Evolutionary conservation across 2,797 vertebrate genomes (phyloP).

Genomic region (Chiloscyllium punctatum): DNA sequence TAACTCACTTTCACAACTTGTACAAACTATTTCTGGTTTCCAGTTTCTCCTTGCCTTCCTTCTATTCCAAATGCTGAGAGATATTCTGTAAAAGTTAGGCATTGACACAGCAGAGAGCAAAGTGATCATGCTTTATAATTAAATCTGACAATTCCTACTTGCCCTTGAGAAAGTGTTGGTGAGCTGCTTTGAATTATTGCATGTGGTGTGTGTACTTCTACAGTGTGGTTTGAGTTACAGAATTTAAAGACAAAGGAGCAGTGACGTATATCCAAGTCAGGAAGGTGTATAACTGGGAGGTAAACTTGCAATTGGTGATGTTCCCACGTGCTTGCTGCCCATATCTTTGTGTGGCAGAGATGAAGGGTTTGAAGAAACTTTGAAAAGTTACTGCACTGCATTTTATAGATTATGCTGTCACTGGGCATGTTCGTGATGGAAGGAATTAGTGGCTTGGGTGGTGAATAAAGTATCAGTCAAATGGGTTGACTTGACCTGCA

Average conservation of each 20-base stretch:
- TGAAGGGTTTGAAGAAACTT: neutral
- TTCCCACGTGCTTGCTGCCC: neutral
- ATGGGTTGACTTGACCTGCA: neutral
- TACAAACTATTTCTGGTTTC: neutral
- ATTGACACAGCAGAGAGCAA: neutral
- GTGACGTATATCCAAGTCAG: neutral
- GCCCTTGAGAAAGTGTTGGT: neutral
- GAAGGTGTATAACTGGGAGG: neutral
- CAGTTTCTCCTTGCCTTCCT: neutral
- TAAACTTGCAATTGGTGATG: neutral
- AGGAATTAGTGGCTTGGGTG: neutral
- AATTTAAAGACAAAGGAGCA: neutral
- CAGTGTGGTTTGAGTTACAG: neutral
- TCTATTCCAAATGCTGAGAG: neutral
- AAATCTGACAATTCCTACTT: neutral
- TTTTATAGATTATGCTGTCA: neutral
- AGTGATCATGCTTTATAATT: neutral
- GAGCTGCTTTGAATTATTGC: neutral
- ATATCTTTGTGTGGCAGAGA: neutral
- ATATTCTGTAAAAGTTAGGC: neutral
- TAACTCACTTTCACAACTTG: neutral
- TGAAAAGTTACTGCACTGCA: neutral
- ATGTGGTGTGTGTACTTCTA: neutral
- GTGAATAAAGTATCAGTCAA: neutral
- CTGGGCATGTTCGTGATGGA: neutral